Evolutionary conservation across 2,113 vertebrate species (phyloP), one percentile per base, ranked within the genome.

Genomic region (Triplophysa siluroides): DNA sequence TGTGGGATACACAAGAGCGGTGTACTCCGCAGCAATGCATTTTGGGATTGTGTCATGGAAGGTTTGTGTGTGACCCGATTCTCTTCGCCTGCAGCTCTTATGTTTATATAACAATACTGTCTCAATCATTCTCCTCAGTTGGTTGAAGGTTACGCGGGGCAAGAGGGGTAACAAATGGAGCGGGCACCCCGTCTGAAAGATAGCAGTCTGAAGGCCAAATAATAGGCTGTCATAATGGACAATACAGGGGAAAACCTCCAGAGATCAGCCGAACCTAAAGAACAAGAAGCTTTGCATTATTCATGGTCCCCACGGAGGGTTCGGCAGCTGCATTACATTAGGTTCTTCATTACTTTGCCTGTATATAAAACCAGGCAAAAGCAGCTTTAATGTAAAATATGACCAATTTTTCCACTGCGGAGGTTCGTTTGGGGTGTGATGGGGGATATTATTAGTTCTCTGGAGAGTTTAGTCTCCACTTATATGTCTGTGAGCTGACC

Each of bases 161-260:
- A 90, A 89, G 86, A 90, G 89, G 86, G 89, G 86, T 90, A 92
- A 92, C 93, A 96, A 92, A 92, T 92, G 88, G 88, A 91, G 92
- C 89, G 90, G 92, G 95, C 92, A 92, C 93, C 92, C 93, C 89
- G 90, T 89, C 91, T 93, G 89, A 94, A 92, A 95, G 95, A 95
- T 93, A 95, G 97, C 93, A 94, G 93, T 93, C 94, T 92, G 93
- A 95, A 91, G 94, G 93, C 94, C 91, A 94, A 94, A 95, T 98
- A 98, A 98, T 95, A 95, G 95, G 93, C 96, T 96, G 94, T 96
- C 95, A 96, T 92, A 91, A 94, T 93, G 93, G 96, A 98, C 97
- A 96, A 98, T 96, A 94, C 93, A 78, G 72, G 73, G 92, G 91
- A 88, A 91, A 93, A 91, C 94, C 95, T 95, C 94, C 83, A 79